These are phyloP conservation scores for Melospiza melodia DNA, from an alignment of 2,113 vertebrate genomes.

Conservation along the genomic window DNA sequence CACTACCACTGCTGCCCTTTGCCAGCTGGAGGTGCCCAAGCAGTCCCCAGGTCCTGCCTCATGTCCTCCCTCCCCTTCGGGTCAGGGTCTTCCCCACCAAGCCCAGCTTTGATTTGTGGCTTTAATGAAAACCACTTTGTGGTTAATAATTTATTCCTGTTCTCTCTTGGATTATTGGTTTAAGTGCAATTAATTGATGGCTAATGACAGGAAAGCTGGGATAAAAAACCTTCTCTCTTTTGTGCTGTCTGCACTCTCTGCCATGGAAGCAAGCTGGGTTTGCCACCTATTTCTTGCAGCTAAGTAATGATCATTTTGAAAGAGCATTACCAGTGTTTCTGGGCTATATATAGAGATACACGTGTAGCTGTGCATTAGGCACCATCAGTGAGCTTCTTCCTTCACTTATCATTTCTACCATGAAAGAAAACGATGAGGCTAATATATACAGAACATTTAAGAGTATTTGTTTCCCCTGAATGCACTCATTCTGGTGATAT, in stretches of 20 bases:
- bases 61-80: not conserved
- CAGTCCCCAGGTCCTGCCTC: not conserved
- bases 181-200: not conserved
- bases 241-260: not conserved
- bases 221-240: not conserved
- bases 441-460: constrained; percentile 30
- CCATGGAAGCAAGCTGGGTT: not conserved
- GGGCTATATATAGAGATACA: not conserved
- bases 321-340: not conserved
- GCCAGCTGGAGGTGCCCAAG: not conserved
- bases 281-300: not conserved
- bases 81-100: not conserved
- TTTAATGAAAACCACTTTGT: not conserved
- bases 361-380: not conserved
- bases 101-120: not conserved
- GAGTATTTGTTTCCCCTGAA: constrained; percentile 5
- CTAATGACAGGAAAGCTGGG: not conserved
- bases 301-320: not conserved
- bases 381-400: not conserved
- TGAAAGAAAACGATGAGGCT: not conserved
- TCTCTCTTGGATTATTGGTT: not conserved
- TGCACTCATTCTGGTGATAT: constrained; percentile 21
- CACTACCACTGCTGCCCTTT: not conserved
- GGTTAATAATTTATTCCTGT: not conserved
- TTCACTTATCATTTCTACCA: not conserved